These are phyloP conservation scores for Synchiropus splendidus DNA, from an alignment of 2,113 vertebrate genomes.

Conservation along the genomic window DNA sequence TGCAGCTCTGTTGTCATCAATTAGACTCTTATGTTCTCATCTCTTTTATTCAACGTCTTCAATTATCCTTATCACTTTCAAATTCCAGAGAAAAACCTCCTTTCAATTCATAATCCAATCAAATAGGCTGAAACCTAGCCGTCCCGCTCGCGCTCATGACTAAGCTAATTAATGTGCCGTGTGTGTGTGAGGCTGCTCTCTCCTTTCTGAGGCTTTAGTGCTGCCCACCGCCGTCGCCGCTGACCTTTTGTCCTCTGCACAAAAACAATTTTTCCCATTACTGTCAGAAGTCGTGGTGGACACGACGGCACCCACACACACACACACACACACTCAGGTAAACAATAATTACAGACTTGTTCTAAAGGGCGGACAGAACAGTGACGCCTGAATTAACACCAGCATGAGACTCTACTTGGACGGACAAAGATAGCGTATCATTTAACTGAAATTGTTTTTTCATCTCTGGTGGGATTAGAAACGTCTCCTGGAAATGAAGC, in stretches of 20 bases:
- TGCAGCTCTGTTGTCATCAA: conserved; percentile 34
- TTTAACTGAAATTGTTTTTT: too few relatives aligned
- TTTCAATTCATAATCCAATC: conserved; percentile 32
- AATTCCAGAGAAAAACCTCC: conserved; percentile 28
- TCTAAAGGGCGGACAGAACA: too few relatives aligned
- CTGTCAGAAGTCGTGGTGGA: conserved; percentile 1
- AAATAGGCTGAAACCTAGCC: conserved; percentile 18
- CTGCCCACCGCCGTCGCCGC: not conserved
- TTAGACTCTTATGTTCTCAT: conserved; percentile 28
- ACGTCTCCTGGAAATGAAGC: too few relatives aligned
- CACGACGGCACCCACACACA: not conserved
- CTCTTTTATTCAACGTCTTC: conserved; percentile 13
- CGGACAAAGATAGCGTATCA: too few relatives aligned
- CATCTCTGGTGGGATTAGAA: too few relatives aligned
- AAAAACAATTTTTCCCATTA: not conserved
- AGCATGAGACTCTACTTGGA: too few relatives aligned
- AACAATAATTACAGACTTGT: too few relatives aligned
- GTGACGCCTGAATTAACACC: too few relatives aligned
- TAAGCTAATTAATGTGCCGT: conserved; percentile 14
- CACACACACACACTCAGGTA: not conserved
- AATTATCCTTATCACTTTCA: conserved; percentile 24
- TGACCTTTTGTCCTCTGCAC: conserved; percentile 1
- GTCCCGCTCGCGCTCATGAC: conserved; percentile 22
- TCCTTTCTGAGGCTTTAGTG: conserved; percentile 5
- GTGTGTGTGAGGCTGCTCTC: conserved; percentile 25